Percentiles rank a stretch among this genome's conserved stretches.
These are phyloP conservation scores for Lutraria lutraria DNA, from an alignment of 2,888 invertebrate species.

Conservation along the genomic window DNA sequence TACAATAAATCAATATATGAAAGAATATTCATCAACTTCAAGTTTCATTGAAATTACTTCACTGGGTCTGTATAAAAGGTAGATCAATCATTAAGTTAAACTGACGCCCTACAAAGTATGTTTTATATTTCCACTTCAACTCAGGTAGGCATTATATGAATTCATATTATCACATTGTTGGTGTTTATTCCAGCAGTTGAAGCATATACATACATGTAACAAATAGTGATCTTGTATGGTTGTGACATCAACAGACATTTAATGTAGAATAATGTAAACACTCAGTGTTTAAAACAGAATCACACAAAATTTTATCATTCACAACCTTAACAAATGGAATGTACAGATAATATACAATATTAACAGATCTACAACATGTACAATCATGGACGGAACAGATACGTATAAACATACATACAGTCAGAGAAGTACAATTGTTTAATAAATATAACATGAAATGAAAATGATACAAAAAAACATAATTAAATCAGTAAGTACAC, in stretches of 20 bases:
- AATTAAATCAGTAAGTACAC: not conserved
- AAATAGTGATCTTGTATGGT: not conserved
- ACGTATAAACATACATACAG: not conserved
- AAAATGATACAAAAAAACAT: not conserved
- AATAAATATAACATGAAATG: slow-evolving; percentile 1
- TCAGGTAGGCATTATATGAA: not conserved
- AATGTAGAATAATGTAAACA: not conserved
- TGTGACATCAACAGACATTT: not conserved
- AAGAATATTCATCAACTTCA: not conserved
- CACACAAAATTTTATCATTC: not conserved
- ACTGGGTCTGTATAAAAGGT: not conserved
- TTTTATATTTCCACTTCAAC: not conserved
- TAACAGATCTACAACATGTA: slow-evolving; percentile 1
- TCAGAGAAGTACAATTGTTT: not conserved
- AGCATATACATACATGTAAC: not conserved
- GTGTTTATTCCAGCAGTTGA: not conserved
- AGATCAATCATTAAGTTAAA: not conserved
- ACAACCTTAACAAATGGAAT: not conserved
- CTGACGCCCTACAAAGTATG: not conserved
- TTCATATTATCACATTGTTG: not conserved
- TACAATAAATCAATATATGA: not conserved
- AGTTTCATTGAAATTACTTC: not conserved
- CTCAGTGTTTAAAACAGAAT: not conserved
- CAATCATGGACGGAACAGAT: slow-evolving; percentile 15
- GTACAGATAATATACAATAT: slow-evolving; percentile 3